Conservation (phyloP, 1,140 invertebrate genomes). For the Stenopsyche tienmushanensis region DNA sequence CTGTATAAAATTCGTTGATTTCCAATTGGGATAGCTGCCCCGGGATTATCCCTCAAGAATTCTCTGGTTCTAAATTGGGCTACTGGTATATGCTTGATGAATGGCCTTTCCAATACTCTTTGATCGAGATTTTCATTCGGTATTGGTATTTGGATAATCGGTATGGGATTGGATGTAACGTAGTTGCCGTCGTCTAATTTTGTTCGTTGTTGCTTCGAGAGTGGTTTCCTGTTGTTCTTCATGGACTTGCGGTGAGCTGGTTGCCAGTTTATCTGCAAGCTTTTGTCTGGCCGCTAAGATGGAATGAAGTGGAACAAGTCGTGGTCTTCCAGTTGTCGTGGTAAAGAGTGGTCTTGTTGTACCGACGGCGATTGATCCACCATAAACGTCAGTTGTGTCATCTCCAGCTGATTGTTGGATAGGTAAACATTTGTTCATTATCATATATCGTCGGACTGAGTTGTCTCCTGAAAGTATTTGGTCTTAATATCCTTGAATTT, state of each 20-base stretch:
- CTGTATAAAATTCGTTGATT: constrained; percentile 55
- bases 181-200: constrained; percentile 50
- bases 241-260: constrained; percentile 48
- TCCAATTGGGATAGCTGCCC: constrained; percentile 52
- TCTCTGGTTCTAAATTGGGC: constrained; percentile 54
- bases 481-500: constrained; percentile 38
- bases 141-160: constrained; percentile 49
- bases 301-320: constrained; percentile 52
- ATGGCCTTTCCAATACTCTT: constrained; percentile 53
- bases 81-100: constrained; percentile 51
- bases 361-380: constrained; percentile 59
- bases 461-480: constrained; percentile 60
- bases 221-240: constrained; percentile 50
- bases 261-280: constrained; percentile 52
- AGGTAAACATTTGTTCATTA: constrained; percentile 51
- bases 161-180: constrained; percentile 52
- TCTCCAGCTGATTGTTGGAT: constrained; percentile 59
- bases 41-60: constrained; percentile 54
- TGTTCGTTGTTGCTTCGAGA: constrained; percentile 53
- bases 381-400: constrained; percentile 67
- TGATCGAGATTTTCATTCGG: constrained; percentile 48
- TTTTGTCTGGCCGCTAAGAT: constrained; percentile 50
- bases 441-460: constrained; percentile 52
- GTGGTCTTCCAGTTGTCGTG: constrained; percentile 55
- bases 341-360: constrained; percentile 67